Evolutionary conservation across 2,888 invertebrate genomes (phyloP).

Genomic region (Thyatira batis): DNA sequence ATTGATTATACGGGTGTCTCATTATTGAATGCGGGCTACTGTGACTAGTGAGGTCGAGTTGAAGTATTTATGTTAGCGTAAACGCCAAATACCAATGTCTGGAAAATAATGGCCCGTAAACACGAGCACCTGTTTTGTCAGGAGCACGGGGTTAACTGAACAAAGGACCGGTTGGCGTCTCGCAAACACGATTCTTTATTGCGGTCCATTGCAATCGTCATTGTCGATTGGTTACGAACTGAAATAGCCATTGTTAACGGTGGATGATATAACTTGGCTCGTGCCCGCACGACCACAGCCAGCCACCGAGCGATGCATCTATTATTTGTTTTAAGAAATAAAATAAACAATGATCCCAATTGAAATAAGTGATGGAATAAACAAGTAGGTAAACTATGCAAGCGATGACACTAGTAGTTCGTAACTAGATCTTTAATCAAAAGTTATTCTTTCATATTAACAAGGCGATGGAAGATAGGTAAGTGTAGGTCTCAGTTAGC

Average conservation of each 20-base stretch:
- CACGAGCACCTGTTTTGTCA: slow-evolving; percentile 55
- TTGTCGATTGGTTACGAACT: slow-evolving; percentile 58
- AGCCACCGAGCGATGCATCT: slow-evolving; percentile 7
- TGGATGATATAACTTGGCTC: slow-evolving; percentile 60
- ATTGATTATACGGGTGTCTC: slow-evolving; percentile 66
- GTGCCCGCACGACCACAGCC: slow-evolving; percentile 44
- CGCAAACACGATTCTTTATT: slow-evolving; percentile 58
- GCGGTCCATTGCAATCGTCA: slow-evolving; percentile 59
- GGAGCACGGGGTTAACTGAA: slow-evolving; percentile 50
- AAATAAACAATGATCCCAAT: slow-evolving; percentile 24
- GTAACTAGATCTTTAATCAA: slow-evolving; percentile 49
- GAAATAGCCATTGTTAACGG: slow-evolving; percentile 59
- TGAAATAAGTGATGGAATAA: not conserved
- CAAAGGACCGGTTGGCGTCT: slow-evolving; percentile 51
- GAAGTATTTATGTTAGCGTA: slow-evolving; percentile 25
- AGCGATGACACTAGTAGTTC: slow-evolving; percentile 31
- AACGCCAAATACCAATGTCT: slow-evolving; percentile 30
- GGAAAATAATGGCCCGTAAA: slow-evolving; percentile 46
- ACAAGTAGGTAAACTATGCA: slow-evolving; percentile 20
- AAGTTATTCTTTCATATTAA: slow-evolving; percentile 65
- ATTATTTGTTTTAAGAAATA: slow-evolving; percentile 6
- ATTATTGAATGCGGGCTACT: slow-evolving; percentile 62
- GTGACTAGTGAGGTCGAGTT: slow-evolving; percentile 35
- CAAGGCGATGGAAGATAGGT: slow-evolving; percentile 45
- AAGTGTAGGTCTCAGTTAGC: slow-evolving; percentile 42